phyloP scores from a whole-genome alignment of 2,797 vertebrate species.

The Acrocephalus scirpaceus region DNA sequence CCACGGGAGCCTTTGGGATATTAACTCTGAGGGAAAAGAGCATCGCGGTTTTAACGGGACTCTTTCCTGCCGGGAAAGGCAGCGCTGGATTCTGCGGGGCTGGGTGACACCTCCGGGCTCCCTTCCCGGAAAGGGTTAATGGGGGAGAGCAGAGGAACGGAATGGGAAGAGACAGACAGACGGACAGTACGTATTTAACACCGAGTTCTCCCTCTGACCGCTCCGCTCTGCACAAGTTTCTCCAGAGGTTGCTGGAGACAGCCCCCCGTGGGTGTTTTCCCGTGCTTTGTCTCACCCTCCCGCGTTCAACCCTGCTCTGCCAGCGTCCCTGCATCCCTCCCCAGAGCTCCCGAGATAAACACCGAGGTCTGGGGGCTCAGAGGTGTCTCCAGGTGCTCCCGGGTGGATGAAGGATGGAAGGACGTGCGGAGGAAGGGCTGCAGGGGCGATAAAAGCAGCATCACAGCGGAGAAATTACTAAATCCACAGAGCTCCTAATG shows the following conservation, averaged over 20 bases:
- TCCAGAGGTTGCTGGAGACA: not conserved
- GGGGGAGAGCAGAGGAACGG: not conserved
- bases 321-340: not conserved
- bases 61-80: not conserved
- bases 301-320: rapidly evolving
- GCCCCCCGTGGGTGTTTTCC: not conserved
- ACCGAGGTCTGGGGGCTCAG: not conserved
- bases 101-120: not conserved
- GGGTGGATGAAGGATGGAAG: not conserved
- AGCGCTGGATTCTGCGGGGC: not conserved
- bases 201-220: not conserved
- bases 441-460: not conserved
- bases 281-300: not conserved
- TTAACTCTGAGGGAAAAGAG: not conserved
- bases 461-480: rapidly evolving
- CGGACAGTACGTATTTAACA: not conserved
- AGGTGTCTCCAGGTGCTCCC: not conserved
- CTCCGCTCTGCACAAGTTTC: not conserved
- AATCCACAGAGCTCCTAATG: constrained; percentile 7
- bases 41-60: rapidly evolving
- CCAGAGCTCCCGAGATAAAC: not conserved
- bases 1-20: not conserved
- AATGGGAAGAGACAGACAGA: not conserved
- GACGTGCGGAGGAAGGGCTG: not conserved
- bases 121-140: not conserved